phyloP scores from a whole-genome alignment of 2,888 invertebrate species.

The Eupithecia subumbrata region DNA sequence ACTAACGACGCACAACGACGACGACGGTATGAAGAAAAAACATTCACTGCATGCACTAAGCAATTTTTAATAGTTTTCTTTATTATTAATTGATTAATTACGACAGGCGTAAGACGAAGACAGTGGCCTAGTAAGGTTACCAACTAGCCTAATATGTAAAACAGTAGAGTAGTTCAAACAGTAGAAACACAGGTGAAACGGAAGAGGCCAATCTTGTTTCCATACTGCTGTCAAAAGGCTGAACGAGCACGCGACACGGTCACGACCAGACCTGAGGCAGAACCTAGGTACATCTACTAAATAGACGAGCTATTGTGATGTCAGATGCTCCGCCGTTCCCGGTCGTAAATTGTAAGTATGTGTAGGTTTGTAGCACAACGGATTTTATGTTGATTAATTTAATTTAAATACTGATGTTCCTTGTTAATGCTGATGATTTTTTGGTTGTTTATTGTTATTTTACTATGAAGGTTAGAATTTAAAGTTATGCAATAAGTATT shows the following conservation, averaged over 20 bases:
- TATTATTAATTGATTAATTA: not conserved
- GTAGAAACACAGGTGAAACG: slow-evolving; percentile 27
- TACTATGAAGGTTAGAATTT: not conserved
- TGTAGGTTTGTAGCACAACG: slow-evolving; percentile 51
- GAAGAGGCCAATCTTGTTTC: slow-evolving; percentile 25
- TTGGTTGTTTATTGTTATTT: not conserved
- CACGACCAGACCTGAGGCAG: slow-evolving; percentile 48
- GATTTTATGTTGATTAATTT: slow-evolving; percentile 19
- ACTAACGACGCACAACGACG: not conserved
- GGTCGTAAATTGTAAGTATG: slow-evolving; percentile 56
- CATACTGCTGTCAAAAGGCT: slow-evolving; percentile 28
- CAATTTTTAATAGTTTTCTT: not conserved
- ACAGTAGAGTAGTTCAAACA: not conserved
- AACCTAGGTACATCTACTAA: slow-evolving; percentile 50
- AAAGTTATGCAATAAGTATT: not conserved
- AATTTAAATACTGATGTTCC: not conserved
- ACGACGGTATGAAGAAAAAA: no score
- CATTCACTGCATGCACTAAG: not conserved
- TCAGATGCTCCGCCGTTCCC: slow-evolving; percentile 58
- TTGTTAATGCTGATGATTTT: not conserved
- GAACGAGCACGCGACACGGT: slow-evolving; percentile 51
- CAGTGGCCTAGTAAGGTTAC: not conserved
- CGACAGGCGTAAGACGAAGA: not conserved
- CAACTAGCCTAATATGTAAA: slow-evolving; percentile 2
- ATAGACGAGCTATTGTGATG: slow-evolving; percentile 73